phyloP scores from a whole-genome alignment of 2,888 invertebrate genomes.

The Tanypteryx hageni region DNA sequence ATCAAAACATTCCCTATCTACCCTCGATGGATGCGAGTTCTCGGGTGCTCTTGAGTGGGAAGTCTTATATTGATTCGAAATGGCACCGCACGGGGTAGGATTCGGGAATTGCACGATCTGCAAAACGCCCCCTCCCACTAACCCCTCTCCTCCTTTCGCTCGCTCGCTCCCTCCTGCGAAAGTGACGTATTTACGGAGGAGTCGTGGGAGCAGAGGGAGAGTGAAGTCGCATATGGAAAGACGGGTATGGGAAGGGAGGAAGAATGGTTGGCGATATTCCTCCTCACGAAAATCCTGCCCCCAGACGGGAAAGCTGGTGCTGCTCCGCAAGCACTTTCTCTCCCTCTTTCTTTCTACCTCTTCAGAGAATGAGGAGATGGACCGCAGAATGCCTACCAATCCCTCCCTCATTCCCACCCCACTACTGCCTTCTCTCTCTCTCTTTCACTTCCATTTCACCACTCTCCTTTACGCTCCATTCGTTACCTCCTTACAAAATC shows the following conservation, averaged over 20 bases:
- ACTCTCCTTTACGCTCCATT: no score
- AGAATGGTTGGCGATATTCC: constrained; percentile 8
- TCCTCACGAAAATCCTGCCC: constrained; percentile 50
- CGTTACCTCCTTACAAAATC: no score
- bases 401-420: not conserved
- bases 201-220: not conserved
- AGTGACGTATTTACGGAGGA: not conserved
- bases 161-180: not conserved
- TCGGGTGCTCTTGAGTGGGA: not conserved
- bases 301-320: constrained; percentile 26
- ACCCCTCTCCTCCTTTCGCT: not conserved
- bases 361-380: not conserved
- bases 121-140: not conserved
- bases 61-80: not conserved
- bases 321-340: constrained; percentile 39
- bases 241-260: not conserved
- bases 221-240: constrained; percentile 16
- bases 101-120: not conserved
- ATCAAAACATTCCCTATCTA: not conserved
- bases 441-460: not conserved
- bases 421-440: not conserved
- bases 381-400: not conserved
- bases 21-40: no score
- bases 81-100: not conserved
- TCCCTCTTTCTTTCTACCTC: not conserved